Evolutionary conservation across 2,797 vertebrate genomes (phyloP), one percentile per base, ranked within the genome.

Genomic region (Sebastes diploproa): DNA sequence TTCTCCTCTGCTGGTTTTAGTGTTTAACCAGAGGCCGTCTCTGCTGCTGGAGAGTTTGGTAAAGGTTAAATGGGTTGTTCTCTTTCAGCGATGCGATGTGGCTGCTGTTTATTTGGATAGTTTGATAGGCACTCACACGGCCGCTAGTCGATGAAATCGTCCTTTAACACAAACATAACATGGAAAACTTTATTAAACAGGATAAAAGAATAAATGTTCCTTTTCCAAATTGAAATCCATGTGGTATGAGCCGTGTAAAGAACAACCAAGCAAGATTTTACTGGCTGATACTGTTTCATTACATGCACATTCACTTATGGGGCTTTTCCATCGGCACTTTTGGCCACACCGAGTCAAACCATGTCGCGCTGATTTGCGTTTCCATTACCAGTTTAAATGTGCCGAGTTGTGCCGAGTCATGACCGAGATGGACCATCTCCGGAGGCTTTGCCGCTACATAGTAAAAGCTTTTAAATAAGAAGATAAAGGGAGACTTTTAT

Each of bases 21-120:
- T 18, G 3, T 59, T 66, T 59, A 71, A 76, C 83, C 81, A 54
- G 52, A 73, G 54, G 78, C 75, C 18, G 29, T 56, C 36, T 74
- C 32, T 69, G 54, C 63, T 34, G 11, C 77, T 52, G 50, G 23
- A 78, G 29, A 60, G 18, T 34, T 58, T 7, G 6, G 27, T 7
- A 7, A 30, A 75, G 32, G 69, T 84, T 63, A 64, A 42, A 81
- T 8, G 4, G 62, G 32, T 22, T 13, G 56, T 42, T 81, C 72
- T 66, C 56, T 55, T 60, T 78, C 30, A 36, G 64, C 14, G 20
- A 75, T 64, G 72, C 42, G 34, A 84, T 80, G 25, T 20, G 60
- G 22, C 30, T 60, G 38, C 9, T 62, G 65, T 72, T 80, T 13
- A 29, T 74, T 38, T 38, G 56, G 58, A n/a, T 42, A 13, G n/a